Base-by-base conservation (phyloP, 2,113 vertebrate genomes). In the Todiramphus chloris region DNA sequence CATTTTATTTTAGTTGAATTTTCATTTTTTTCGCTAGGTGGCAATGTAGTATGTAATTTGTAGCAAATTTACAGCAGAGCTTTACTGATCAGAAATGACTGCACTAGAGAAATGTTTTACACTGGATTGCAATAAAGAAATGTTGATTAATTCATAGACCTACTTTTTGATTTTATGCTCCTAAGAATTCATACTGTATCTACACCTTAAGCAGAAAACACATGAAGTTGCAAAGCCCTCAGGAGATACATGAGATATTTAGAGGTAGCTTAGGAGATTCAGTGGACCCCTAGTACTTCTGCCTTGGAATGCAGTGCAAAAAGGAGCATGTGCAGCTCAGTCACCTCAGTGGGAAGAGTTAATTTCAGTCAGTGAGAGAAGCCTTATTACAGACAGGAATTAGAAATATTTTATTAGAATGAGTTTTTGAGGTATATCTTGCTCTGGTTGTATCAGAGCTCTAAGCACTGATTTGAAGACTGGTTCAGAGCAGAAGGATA, bases 11-110 rank as follows among this genome's bases (percentile, higher is more conserved):
- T 37, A 50, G 24, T 44, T 84, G 81, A 59, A 93, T 89, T 96
- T 94, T 70, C 35, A 27, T 20, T 90, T 84, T 50, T 13, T 68
- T 95, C 96, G 58, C 95, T 82, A 95, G 96, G 62, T 96, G 96
- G 96, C 95, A 91, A 51, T 92, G 67, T 33, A 59, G 92, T 16
- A 82, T 48, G 70, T 31, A 2, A 64, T 90, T 92, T 96, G 72
- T 78, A 28, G 35, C 44, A 35, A 41, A 63, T 87, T 62, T 73
- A 24, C 46, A 30, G 69, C 25, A 1, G 37, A 8, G 8, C 63
- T 35, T 43, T 48, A 50, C 35, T 76, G 25, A 30, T 94, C 27
- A 48, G 84, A 64, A 82, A 15, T 48, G 72, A 56, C 62, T 48
- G 62, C 48, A 7, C 19, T 53, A 17, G 14, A 30, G 19, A 48